phyloP scores from a whole-genome alignment of 2,113 vertebrate genomes.

The Aptenodytes patagonicus region DNA sequence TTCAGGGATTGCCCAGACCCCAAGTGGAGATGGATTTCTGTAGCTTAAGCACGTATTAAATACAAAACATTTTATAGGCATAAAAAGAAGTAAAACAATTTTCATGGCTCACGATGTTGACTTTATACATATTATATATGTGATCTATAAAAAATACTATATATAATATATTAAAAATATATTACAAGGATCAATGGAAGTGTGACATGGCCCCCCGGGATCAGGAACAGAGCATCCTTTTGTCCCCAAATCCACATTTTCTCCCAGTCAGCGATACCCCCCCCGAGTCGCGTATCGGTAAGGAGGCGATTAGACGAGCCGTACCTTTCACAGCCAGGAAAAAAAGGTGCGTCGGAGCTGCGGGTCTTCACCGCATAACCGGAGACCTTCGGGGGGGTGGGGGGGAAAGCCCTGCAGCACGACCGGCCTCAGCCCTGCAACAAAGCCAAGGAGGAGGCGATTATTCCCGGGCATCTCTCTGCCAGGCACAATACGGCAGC shows the following conservation, averaged over 20 bases:
- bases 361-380: slow-evolving; percentile 23
- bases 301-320: accelerated
- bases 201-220: accelerated
- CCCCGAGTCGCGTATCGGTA: accelerated
- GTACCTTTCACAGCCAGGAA: slow-evolving; percentile 47
- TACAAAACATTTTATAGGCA: neutral
- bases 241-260: neutral
- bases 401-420: neutral
- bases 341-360: neutral
- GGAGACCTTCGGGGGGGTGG: neutral
- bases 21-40: neutral
- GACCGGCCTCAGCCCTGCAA: neutral
- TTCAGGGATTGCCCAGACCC: neutral
- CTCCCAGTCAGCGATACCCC: accelerated
- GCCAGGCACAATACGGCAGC: slow-evolving; percentile 60
- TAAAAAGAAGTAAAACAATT: neutral
- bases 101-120: accelerated
- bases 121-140: neutral
- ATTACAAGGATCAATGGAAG: accelerated
- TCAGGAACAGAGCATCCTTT: neutral
- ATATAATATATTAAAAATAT: neutral
- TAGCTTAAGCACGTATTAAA: accelerated
- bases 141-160: accelerated
- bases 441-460: slow-evolving; percentile 30
- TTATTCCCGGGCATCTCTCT: slow-evolving; percentile 43